Percentiles rank a stretch among this genome's conserved stretches.
These are phyloP conservation scores for Unio pictorum DNA, from an alignment of 2,888 invertebrate genomes.

Conservation along the genomic window DNA sequence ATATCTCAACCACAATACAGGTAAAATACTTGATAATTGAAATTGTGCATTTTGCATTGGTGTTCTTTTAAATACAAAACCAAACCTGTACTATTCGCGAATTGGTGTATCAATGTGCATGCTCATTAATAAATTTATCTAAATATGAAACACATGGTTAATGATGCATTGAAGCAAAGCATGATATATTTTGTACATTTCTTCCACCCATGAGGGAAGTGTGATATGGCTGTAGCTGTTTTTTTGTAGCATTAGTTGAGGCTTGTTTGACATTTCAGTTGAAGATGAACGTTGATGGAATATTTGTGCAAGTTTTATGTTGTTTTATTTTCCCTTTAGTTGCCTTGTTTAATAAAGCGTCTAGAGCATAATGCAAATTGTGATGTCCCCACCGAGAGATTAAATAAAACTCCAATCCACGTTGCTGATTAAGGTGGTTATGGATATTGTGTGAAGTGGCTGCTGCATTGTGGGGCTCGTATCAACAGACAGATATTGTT, in stretches of 20 bases:
- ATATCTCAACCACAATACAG: no score
- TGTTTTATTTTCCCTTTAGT: slow-evolving; percentile 32
- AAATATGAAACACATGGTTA: no score
- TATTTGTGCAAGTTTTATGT: slow-evolving; percentile 1
- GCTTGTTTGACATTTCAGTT: background rate
- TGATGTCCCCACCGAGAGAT: slow-evolving; percentile 55
- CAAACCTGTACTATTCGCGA: no score
- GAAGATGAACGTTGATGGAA: slow-evolving; percentile 3
- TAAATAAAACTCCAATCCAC: slow-evolving; percentile 68
- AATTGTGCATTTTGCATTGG: no score
- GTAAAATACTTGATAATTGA: no score
- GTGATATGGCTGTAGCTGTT: no score
- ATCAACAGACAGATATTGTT: slow-evolving; percentile 64
- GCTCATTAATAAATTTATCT: no score
- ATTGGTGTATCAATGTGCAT: no score
- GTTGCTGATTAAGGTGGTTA: slow-evolving; percentile 67
- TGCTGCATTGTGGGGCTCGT: slow-evolving; percentile 64
- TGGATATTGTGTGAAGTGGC: slow-evolving; percentile 68
- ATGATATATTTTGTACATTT: no score
- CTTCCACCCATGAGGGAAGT: no score
- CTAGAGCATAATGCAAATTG: slow-evolving; percentile 46
- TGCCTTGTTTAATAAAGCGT: slow-evolving; percentile 61
- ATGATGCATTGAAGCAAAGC: no score
- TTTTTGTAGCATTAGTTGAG: background rate
- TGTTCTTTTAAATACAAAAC: no score